phyloP scores from a whole-genome alignment of 2,888 invertebrate species.

The Aphodius granarius region DNA sequence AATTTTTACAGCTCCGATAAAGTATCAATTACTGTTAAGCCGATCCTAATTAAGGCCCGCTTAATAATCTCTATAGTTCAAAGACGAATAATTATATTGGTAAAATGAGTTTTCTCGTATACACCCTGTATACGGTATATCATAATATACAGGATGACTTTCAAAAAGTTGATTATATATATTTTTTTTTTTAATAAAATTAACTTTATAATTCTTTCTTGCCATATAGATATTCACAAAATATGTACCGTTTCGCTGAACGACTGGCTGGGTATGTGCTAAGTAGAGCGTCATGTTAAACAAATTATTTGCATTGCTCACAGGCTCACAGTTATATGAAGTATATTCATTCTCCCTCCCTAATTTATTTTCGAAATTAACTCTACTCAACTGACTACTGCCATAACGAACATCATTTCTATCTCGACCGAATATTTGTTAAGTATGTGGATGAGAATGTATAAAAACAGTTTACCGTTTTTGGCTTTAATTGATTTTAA shows the following conservation, averaged over 20 bases:
- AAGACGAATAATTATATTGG: no score
- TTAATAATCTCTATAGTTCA: background rate
- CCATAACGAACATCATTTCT: background rate
- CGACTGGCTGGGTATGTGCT: background rate
- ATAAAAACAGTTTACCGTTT: background rate
- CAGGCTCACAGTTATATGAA: background rate
- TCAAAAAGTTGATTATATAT: no score
- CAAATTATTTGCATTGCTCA: background rate
- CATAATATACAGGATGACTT: no score
- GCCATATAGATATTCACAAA: background rate
- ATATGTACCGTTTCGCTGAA: background rate
- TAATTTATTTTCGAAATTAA: background rate
- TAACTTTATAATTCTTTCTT: background rate
- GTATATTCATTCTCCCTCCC: background rate
- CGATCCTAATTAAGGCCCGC: background rate
- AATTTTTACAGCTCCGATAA: background rate
- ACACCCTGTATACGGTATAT: no score
- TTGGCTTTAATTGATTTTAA: background rate
- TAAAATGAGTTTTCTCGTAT: no score
- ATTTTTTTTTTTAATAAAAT: no score
- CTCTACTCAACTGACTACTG: no score
- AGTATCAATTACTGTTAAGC: background rate
- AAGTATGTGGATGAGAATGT: background rate
- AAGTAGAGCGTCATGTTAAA: background rate
- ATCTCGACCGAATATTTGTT: background rate